These are phyloP conservation scores for Drosophila hawaiiensis DNA, from an alignment of 2,888 invertebrate genomes.

Conservation along the genomic window DNA sequence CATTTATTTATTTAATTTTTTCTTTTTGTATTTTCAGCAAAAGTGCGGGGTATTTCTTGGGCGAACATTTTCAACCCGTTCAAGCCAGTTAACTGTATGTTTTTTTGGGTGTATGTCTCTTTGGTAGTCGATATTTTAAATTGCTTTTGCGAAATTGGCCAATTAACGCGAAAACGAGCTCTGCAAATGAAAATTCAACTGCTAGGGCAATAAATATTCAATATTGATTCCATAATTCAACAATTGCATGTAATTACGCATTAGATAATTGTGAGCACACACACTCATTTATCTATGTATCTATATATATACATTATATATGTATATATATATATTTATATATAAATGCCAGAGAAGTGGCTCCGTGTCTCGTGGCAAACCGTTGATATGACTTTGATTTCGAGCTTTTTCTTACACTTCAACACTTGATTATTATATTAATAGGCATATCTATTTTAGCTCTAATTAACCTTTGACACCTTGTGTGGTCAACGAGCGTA, in stretches of 20 bases:
- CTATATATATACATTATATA: neutral
- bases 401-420: slow-evolving; percentile 58
- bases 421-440: slow-evolving; percentile 80
- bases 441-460: slow-evolving; percentile 74
- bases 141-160: slow-evolving; percentile 41
- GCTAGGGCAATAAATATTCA: slow-evolving; percentile 50
- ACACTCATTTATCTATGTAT: neutral
- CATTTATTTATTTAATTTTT: too few species aligned
- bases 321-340: neutral
- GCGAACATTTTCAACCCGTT: neutral
- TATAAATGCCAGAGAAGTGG: neutral
- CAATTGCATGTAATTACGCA: slow-evolving; percentile 52
- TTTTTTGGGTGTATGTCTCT: slow-evolving; percentile 4
- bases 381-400: slow-evolving; percentile 52
- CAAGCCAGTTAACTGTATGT: neutral
- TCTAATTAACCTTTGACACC: slow-evolving; percentile 79
- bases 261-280: slow-evolving; percentile 41
- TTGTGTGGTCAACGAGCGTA: slow-evolving; percentile 49
- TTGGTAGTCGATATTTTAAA: slow-evolving; percentile 34
- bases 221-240: slow-evolving; percentile 53
- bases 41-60: neutral
- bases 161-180: slow-evolving; percentile 40
- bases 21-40: neutral
- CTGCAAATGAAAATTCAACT: slow-evolving; percentile 10
- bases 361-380: slow-evolving; percentile 20